Percentiles rank a stretch among this genome's conserved stretches.
Conservation (phyloP, 2,113 vertebrate genomes). For the human (Homo sapiens) region GRCh38 chr13:46784001-46784500, state of each 20-base stretch:
- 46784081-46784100: neutral
- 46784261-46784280: conserved; percentile 93
- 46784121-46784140: neutral
- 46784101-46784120: neutral
- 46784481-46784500: no score
- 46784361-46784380: neutral
- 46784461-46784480: no score
- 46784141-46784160: neutral
- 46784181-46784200: neutral
- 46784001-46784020: neutral
- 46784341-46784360: conserved; percentile 92
- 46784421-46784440: no score
- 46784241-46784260: conserved; percentile 92
- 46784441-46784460: no score
- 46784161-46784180: neutral
- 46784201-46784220: neutral
- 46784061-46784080: neutral
- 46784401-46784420: no score
- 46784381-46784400: no score
- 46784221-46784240: neutral
- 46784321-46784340: conserved; percentile 97
- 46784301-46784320: conserved; percentile 93
- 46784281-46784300: conserved; percentile 92
- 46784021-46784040: neutral
- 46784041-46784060: neutral